Conservation (phyloP, 2,888 invertebrate genomes). For the Seira ritae region DNA sequence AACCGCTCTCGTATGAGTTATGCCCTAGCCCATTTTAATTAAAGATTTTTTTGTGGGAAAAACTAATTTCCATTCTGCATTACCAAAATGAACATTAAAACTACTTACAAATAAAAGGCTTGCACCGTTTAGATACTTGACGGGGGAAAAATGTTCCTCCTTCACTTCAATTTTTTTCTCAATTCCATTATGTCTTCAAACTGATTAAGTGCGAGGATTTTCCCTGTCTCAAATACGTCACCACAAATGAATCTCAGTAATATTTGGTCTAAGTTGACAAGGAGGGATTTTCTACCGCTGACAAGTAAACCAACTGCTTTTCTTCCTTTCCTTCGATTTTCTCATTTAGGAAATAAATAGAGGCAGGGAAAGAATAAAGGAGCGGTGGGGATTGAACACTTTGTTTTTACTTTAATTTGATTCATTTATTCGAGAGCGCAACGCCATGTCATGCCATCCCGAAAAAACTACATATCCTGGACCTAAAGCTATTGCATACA, state of each 20-base stretch:
- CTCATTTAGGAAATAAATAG: neutral
- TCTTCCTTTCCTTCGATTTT: constrained; percentile 5
- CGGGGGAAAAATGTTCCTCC: no score
- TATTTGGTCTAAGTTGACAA: constrained; percentile 62
- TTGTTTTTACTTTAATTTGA: constrained; percentile 16
- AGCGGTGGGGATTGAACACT: neutral
- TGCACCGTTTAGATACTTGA: neutral
- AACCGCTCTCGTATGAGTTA: no score
- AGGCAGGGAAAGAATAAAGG: no score
- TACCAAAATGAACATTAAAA: no score
- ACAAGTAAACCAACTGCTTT: constrained; percentile 62
- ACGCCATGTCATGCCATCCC: neutral
- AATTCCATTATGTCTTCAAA: constrained; percentile 33
- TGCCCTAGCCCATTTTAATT: no score
- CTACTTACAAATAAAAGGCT: neutral
- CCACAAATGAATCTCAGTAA: constrained; percentile 42
- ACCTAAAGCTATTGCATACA: neutral
- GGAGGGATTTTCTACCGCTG: constrained; percentile 59
- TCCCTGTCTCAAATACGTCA: constrained; percentile 50
- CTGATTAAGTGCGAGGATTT: constrained; percentile 55
- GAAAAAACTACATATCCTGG: neutral
- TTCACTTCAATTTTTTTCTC: neutral
- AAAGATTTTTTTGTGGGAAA: no score
- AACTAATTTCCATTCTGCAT: no score
- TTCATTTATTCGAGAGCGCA: constrained; percentile 11